Evolutionary conservation across 2,113 vertebrate species (phyloP).

Genomic region (Cyprichromis sp.): DNA sequence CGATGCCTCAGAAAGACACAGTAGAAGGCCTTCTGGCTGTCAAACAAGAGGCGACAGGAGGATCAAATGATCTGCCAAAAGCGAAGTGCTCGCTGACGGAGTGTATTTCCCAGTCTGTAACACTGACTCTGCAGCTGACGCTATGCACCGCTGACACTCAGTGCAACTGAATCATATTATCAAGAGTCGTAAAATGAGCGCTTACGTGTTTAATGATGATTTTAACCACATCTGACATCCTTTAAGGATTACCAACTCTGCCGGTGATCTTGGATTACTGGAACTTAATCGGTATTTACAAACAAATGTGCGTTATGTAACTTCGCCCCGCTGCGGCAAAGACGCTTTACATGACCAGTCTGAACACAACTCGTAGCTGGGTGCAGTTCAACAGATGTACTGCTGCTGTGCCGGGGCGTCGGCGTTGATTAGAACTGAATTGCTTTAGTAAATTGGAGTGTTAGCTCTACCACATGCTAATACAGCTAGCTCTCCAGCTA

Average conservation of each 20-base stretch:
- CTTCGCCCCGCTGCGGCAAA: conserved; percentile 16
- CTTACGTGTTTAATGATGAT: background rate
- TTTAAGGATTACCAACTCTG: background rate
- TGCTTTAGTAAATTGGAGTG: background rate
- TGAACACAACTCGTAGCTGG: background rate
- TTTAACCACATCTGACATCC: background rate
- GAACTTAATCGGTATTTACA: conserved; percentile 37
- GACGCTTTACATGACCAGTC: background rate
- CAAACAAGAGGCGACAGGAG: background rate
- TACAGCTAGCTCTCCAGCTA: conserved; percentile 9
- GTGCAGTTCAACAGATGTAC: too few relatives aligned
- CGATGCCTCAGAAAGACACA: background rate
- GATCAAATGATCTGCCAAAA: conserved; percentile 9
- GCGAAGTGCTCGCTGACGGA: conserved; percentile 8
- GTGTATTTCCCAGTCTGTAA: background rate
- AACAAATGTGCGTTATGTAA: conserved; percentile 55
- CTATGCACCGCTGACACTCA: background rate
- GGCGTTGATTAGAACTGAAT: background rate
- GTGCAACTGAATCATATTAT: background rate
- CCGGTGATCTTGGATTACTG: background rate
- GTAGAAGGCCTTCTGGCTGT: background rate
- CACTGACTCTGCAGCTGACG: background rate
- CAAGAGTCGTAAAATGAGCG: background rate
- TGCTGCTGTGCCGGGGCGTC: fast-evolving
- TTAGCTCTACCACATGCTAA: background rate